Conservation (phyloP, 1,140 invertebrate species). For the Platyura marginata region DNA sequence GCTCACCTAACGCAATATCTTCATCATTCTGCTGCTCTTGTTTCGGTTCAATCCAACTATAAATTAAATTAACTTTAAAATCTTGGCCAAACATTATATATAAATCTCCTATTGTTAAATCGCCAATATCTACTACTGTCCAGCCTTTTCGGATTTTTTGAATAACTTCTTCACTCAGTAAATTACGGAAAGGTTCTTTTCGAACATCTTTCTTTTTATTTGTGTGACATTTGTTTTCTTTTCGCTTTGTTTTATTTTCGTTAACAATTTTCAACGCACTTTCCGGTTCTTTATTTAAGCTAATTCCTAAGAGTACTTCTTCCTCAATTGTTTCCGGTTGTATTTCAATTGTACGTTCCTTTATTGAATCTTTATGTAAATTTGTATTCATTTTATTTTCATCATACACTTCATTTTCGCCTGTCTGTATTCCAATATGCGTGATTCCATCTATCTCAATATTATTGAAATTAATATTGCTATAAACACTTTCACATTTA, state of each 20-base stretch:
- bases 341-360: slow-evolving; percentile 11
- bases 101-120: slow-evolving; percentile 72
- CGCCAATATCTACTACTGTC: slow-evolving; percentile 51
- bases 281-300: not conserved
- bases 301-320: slow-evolving; percentile 4
- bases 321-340: not conserved
- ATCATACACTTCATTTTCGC: slow-evolving; percentile 9
- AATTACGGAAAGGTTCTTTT: slow-evolving; percentile 12
- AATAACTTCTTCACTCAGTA: slow-evolving; percentile 24
- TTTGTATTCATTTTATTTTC: not conserved
- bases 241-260: not conserved
- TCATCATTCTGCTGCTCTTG: not conserved
- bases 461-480: not conserved
- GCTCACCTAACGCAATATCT: not conserved
- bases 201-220: slow-evolving; percentile 17
- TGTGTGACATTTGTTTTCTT: slow-evolving; percentile 1
- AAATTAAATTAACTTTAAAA: slow-evolving; percentile 61
- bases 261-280: not conserved
- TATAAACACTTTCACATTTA: not conserved
- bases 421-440: not conserved
- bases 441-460: not conserved
- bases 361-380: slow-evolving; percentile 7
- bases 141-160: slow-evolving; percentile 53
- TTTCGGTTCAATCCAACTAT: slow-evolving; percentile 48
- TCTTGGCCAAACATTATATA: slow-evolving; percentile 75